Base-by-base conservation (phyloP, 2,113 vertebrate species). In the Clarias gariepinus region DNA sequence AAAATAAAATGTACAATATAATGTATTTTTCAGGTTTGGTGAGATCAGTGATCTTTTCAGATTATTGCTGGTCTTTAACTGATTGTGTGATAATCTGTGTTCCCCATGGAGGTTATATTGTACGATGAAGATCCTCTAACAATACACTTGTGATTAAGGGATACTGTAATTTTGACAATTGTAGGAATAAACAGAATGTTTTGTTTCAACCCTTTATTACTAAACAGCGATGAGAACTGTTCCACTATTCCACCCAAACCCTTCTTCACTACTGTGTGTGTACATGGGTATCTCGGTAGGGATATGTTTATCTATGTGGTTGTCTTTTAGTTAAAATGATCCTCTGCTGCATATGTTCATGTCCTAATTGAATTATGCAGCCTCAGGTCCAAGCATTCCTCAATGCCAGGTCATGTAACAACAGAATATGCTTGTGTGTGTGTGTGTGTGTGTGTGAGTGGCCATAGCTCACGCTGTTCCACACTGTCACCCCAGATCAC, bases 361-460 rank as follows among this genome's bases (percentile, higher is more conserved):
- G 86, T 91, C 82, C 88, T 90, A 92, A 95, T 94, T 93, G 91
- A 93, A 94, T 94, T 91, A 92, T 73, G 82, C 88, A 91, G 93
- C 86, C 84, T 90, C 89, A 91, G 92, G 89, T 84, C 81, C 81
- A 90, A 91, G 76, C 68, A 82, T 76, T 85, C 84, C 86, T 74
- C 55, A 82, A 77, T 80, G 28, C 89, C 83, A 52, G 89, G 88
- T 88, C 60, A 85, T 92, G 91, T 93, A 89, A 91, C 85, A 80
- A 68, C 61, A 84, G 41, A 58, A 30, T 25, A 47, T 47, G 5
- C 7, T 0, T 71, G 47, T 76, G n/a, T 71, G 41, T 83, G 52
- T 63, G 33, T 25, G 25, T 74, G 28, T 78, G 30, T 76, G 61
- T 84, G 83, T 68, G 47, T 41, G 41, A 69, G 33, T 63, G 30